Evolutionary conservation across 2,888 invertebrate species (phyloP).

Genomic region (Latrodectus elegans): DNA sequence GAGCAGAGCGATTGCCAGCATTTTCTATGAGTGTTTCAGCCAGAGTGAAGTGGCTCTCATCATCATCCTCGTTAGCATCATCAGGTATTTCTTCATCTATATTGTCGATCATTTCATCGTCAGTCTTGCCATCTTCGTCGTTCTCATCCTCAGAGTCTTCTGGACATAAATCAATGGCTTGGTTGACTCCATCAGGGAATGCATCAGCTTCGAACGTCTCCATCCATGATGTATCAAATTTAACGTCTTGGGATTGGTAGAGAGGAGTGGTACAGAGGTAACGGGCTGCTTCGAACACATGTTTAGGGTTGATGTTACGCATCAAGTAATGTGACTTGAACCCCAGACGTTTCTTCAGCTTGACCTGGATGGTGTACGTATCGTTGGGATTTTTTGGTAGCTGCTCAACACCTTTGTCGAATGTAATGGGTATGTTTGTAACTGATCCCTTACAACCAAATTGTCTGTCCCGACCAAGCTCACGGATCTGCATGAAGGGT

Average conservation of each 20-base stretch:
- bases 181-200: not conserved
- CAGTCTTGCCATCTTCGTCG: too few relatives aligned
- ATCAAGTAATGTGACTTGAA: slow-evolving; percentile 17
- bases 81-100: too few relatives aligned
- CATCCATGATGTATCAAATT: not conserved
- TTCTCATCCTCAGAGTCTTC: too few relatives aligned
- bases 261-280: not conserved
- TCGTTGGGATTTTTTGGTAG: slow-evolving; percentile 1
- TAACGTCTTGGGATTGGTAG: not conserved
- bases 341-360: not conserved
- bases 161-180: not conserved
- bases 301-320: not conserved
- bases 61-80: not conserved
- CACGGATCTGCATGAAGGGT: slow-evolving; percentile 74
- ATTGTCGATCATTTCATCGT: too few relatives aligned
- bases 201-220: not conserved
- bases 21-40: not conserved
- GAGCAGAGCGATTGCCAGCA: too few relatives aligned
- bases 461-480: slow-evolving; percentile 72
- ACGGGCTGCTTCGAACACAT: slow-evolving; percentile 2
- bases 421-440: slow-evolving; percentile 72
- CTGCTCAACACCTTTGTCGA: not conserved
- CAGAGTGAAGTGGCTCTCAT: not conserved
- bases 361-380: not conserved
- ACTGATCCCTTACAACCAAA: slow-evolving; percentile 71